Conservation (phyloP, 2,113 vertebrate genomes). For the Eulacestoma nigropectus region DNA sequence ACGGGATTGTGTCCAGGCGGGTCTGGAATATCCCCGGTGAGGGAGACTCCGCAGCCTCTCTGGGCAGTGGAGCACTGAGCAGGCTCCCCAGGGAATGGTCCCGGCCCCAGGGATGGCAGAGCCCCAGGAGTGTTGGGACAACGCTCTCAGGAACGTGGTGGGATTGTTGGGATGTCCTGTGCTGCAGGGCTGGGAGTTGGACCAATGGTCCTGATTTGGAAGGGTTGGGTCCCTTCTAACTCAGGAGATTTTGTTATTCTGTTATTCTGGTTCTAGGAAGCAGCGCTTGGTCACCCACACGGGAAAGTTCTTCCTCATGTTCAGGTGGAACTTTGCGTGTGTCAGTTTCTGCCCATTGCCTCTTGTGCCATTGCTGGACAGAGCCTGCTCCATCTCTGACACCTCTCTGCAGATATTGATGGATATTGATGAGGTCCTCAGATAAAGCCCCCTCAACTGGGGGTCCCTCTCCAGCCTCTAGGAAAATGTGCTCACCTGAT, state of each 20-base stretch:
- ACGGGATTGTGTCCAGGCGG: not conserved
- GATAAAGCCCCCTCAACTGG: not conserved
- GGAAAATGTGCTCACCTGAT: not conserved
- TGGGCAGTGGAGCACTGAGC: fast-evolving
- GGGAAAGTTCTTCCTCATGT: not conserved
- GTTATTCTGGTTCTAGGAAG: not conserved
- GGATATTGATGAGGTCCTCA: not conserved
- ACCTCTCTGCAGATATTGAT: not conserved
- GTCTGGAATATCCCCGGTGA: not conserved
- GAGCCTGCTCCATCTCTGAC: not conserved
- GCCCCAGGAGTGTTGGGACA: not conserved
- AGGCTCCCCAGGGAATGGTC: not conserved
- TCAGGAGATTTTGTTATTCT: not conserved
- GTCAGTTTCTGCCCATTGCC: not conserved
- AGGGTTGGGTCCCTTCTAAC: not conserved
- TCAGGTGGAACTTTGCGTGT: not conserved
- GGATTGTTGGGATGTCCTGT: not conserved
- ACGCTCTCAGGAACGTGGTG: not conserved
- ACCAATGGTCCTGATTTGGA: too few species aligned
- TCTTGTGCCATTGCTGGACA: not conserved
- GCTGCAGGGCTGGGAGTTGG: too few species aligned
- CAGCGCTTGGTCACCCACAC: too few species aligned
- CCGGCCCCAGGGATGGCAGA: not conserved
- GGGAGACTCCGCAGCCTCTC: not conserved
- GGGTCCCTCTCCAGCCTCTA: not conserved